Evolutionary conservation across 2,113 vertebrate species (phyloP).

Genomic region (Bubo blakistoni): DNA sequence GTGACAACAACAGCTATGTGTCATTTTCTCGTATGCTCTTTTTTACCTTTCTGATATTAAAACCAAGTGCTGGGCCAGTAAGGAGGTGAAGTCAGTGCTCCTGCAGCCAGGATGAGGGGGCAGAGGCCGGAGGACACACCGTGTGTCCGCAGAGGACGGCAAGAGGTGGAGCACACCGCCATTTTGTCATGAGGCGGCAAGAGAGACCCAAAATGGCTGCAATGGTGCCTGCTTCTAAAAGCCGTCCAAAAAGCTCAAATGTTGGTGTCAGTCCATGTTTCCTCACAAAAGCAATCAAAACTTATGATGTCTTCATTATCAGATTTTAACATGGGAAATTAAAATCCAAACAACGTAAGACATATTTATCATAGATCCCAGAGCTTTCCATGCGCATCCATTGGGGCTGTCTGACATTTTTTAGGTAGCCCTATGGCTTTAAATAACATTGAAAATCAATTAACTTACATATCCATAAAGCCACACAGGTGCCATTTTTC

Average conservation of each 20-base stretch:
- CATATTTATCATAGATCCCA: neutral
- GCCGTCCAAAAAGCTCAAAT: neutral
- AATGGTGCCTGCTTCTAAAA: neutral
- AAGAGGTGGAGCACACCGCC: accelerated
- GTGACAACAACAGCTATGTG: neutral
- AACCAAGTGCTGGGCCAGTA: neutral
- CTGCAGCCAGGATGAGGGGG: too few species aligned
- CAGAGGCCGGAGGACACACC: accelerated
- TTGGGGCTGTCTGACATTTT: neutral
- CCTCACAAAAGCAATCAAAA: neutral
- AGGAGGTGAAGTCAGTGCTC: neutral
- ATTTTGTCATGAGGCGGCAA: neutral
- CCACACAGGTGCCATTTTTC: neutral
- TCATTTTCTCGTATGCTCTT: neutral
- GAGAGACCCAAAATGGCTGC: neutral
- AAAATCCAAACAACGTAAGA: accelerated
- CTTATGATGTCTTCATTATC: neutral
- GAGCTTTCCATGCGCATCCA: accelerated
- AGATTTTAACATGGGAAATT: neutral
- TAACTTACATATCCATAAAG: neutral
- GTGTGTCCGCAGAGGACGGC: too few species aligned
- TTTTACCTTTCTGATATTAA: neutral
- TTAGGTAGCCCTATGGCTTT: neutral
- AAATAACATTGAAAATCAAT: neutral
- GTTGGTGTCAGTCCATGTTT: neutral